Evolutionary conservation across 1,140 invertebrate genomes (phyloP).

Genomic region (Heliconius nattereri): DNA sequence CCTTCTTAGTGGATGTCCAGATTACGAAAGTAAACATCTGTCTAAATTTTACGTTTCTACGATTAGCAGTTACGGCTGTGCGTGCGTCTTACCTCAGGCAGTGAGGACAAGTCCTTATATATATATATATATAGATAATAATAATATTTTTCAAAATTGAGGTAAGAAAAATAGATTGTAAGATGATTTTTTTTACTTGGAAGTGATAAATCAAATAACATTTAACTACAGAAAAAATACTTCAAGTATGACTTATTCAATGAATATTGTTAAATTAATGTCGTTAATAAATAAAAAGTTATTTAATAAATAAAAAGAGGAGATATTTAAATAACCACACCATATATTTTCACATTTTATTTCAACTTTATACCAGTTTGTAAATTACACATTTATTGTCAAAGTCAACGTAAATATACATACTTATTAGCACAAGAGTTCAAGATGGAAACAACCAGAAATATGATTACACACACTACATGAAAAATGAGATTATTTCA

Average conservation of each 20-base stretch:
- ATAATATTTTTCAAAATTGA: too few relatives aligned
- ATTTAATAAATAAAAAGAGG: not conserved
- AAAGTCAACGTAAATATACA: conserved; percentile 73
- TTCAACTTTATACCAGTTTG: conserved; percentile 58
- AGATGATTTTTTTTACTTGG: too few relatives aligned
- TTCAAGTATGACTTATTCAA: not conserved
- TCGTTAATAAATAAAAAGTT: too few relatives aligned
- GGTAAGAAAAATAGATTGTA: too few relatives aligned
- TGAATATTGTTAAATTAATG: not conserved
- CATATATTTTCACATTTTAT: conserved; percentile 58
- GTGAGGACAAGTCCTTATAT: too few relatives aligned
- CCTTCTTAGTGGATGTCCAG: too few relatives aligned
- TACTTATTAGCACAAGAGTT: conserved; percentile 56
- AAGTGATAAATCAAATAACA: too few relatives aligned
- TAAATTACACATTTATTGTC: conserved; percentile 79
- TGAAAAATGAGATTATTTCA: conserved; percentile 15
- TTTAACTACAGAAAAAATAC: not conserved
- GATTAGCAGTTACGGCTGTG: too few relatives aligned
- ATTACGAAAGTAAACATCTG: too few relatives aligned
- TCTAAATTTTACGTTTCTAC: too few relatives aligned
- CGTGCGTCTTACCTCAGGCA: too few relatives aligned
- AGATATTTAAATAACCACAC: conserved; percentile 16
- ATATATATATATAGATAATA: too few relatives aligned
- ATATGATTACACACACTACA: conserved; percentile 24
- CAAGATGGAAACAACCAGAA: conserved; percentile 31